Evolutionary conservation across 2,888 invertebrate species (phyloP), one percentile per base, ranked within the genome.

Genomic region (Nebria brevicollis): DNA sequence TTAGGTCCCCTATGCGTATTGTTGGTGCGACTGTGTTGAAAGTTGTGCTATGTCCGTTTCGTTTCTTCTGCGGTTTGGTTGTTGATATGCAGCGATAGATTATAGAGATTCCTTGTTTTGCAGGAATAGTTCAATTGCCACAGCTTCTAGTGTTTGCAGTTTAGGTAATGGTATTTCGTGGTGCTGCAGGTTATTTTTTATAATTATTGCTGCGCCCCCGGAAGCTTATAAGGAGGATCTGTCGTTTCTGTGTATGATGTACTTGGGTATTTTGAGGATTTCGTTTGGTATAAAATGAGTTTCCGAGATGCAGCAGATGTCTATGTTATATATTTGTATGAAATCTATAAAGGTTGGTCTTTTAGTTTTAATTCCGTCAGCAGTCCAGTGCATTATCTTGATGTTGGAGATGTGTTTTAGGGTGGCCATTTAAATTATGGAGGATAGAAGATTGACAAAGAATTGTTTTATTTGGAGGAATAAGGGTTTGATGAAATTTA

Each of bases 1-100:
- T 82, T 70, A 83, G 20, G 72, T 83, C 80, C 34, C 80, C 80
- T 70, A 83, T n/a, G 15, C 80, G 42, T 80, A 82, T n/a, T 54
- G 68, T 73, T 64, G 54, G 72, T 15, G 25, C n/a, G 25, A 75
- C 26, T 34, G 15, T 75, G 41, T 73, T 66, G 54, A 82, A 4
- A 77, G 42, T 11, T 11, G 25, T n/a, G 20, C 41, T 43, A 83
- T 72, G 41, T 83, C 82, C 8, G 75, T 64, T 65, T 82, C 81
- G 5, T 73, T 6, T 66, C 80, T 8, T 72, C 75, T 81, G 25
- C 68, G 72, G 66, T 79, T 82, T 73, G 83, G 79, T 74, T 78
- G 82, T 68, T 73, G 72, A 66, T 82, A 83, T 25, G 79, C 77
- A 65, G 77, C 74, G 11, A 68, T 66, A n/a, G 65, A 74, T 73